These are phyloP conservation scores for Orientallactaga bullata DNA, from an alignment of 2,113 vertebrate species.

Conservation along the genomic window DNA sequence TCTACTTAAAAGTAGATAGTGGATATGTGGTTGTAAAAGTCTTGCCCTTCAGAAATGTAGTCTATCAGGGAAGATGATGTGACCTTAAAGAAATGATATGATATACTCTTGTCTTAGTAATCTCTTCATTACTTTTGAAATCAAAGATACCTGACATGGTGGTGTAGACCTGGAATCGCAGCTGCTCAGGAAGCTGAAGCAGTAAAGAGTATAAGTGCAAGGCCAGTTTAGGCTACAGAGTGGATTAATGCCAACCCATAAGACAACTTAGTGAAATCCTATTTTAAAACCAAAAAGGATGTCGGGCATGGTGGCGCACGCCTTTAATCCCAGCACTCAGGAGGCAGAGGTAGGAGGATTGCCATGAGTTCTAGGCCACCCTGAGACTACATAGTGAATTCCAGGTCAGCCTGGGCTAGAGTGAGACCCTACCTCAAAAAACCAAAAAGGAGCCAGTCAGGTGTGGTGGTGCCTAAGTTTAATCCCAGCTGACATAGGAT, in stretches of 20 bases:
- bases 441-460: no score
- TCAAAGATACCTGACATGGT: not conserved
- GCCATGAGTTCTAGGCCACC: no score
- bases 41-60: constrained; percentile 45
- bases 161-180: not conserved
- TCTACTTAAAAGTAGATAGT: not conserved
- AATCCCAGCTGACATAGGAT: no score
- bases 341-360: no score
- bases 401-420: no score
- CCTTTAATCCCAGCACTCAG: no score
- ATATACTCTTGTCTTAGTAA: constrained; percentile 14
- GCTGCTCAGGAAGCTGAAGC: no score
- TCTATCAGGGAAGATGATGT: not conserved
- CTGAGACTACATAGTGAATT: no score
- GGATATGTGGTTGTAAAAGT: not conserved
- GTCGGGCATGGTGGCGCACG: no score
- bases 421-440: no score
- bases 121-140: not conserved
- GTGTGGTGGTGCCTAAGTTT: no score
- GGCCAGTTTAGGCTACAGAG: not conserved
- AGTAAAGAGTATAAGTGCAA: not conserved
- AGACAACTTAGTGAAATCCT: not conserved
- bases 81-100: not conserved
- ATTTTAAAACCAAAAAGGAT: not conserved
- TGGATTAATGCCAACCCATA: not conserved